Evolutionary conservation across 2,888 invertebrate species (phyloP).

Genomic region (Arctia plantaginis): DNA sequence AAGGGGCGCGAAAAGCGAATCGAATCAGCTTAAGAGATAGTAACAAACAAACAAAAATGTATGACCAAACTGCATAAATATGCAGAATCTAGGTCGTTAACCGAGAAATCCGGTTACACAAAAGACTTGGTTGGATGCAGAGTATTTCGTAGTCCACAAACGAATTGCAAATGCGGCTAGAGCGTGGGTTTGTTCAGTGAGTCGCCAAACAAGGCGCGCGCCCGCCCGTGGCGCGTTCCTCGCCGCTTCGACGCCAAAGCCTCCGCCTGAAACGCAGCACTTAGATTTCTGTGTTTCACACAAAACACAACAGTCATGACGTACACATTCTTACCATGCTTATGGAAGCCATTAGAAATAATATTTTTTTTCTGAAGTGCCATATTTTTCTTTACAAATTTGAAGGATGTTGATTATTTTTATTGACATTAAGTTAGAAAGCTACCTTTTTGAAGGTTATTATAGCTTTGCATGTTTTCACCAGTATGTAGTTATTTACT

Average conservation of each 20-base stretch:
- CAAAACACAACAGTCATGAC: not conserved
- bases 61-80: conserved; percentile 75
- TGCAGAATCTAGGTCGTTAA: conserved; percentile 78
- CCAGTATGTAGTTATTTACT: too few relatives aligned
- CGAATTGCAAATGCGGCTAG: conserved; percentile 75
- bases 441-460: too few relatives aligned
- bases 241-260: conserved; percentile 9
- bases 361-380: too few relatives aligned
- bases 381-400: too few relatives aligned
- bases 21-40: conserved; percentile 48
- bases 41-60: conserved; percentile 63
- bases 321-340: not conserved
- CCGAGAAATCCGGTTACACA: conserved; percentile 78
- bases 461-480: too few relatives aligned
- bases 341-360: not conserved
- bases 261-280: conserved; percentile 34
- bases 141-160: conserved; percentile 77
- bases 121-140: conserved; percentile 74
- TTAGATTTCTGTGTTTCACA: conserved; percentile 9
- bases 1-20: not conserved
- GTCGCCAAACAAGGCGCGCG: conserved; percentile 67
- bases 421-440: too few relatives aligned
- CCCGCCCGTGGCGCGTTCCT: conserved; percentile 26
- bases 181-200: conserved; percentile 72
- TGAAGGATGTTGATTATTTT: too few relatives aligned